Evolutionary conservation across 1,140 invertebrate genomes (phyloP).

Genomic region (Contarinia nasturtii): DNA sequence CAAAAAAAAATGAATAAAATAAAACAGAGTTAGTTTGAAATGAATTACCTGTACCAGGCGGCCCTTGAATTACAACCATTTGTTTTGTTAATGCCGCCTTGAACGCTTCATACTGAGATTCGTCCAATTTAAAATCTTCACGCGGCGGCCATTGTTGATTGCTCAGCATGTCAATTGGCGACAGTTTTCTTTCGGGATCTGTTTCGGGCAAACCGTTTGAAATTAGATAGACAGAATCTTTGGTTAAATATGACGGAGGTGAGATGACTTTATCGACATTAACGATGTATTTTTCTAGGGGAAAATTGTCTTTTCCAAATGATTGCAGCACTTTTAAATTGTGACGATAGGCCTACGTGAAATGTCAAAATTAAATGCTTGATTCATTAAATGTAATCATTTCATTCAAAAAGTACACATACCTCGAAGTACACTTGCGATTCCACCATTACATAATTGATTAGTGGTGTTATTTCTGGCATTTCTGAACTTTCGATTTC

Average conservation of each 20-base stretch:
- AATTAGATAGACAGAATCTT: not conserved
- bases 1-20: not conserved
- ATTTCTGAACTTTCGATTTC: not conserved
- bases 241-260: not conserved
- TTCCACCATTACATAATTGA: slow-evolving; percentile 16
- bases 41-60: slow-evolving; percentile 32
- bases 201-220: not conserved
- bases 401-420: slow-evolving; percentile 20
- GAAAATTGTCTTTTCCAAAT: slow-evolving; percentile 29
- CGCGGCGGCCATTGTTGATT: slow-evolving; percentile 10
- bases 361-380: slow-evolving; percentile 32
- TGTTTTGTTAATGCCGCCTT: slow-evolving; percentile 35
- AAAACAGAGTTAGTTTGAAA: too few relatives aligned
- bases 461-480: not conserved
- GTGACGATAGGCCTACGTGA: slow-evolving; percentile 46
- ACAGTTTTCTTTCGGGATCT: not conserved
- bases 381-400: slow-evolving; percentile 20
- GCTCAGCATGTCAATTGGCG: not conserved
- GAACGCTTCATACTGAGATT: slow-evolving; percentile 36
- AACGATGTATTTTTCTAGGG: slow-evolving; percentile 43
- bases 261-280: slow-evolving; percentile 17
- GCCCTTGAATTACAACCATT: slow-evolving; percentile 58
- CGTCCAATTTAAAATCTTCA: slow-evolving; percentile 28
- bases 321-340: slow-evolving; percentile 37
- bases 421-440: slow-evolving; percentile 23